Base-by-base conservation (phyloP, 2,888 invertebrate genomes). In the Rhagium mordax region DNA sequence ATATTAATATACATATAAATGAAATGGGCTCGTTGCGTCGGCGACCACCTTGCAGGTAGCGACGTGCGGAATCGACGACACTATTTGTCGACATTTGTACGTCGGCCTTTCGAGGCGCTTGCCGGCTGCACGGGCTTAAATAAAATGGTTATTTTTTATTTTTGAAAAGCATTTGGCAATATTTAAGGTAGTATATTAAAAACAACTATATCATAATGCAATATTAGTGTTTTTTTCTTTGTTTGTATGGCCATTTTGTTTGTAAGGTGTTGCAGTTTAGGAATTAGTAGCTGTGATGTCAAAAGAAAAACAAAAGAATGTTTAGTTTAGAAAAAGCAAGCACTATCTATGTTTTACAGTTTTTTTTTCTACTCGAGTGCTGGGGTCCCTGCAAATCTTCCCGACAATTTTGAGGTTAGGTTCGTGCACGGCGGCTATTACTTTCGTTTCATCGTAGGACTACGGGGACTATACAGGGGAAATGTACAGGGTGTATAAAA, bases 281-380 rank as follows among this genome's bases (percentile, higher is more conserved):
- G 81, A 82, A 74, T 78, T 86, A 86, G 85, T 86, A 82, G 84
- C 86, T 86, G 86, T 86, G 85, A 85, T 84, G 85, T 84, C 83
- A 79, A 81, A 78, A 81, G 82, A 80, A 80, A 71, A 81, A 75
- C 65, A 77, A 75, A 75, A 79, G 73, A 77, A 76, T 82, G 81
- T 83, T 81, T 83, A 81, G 81, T 81, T 82, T 84, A 82, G 82
- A 76, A 65, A 72, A 79, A 74, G 70, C 71, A 72, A 71, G 72
- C 72, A 78, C 74, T 73, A 66, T 74, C 73, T 75, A 72, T 70
- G 74, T 68, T 72, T 73, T 74, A 55, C 41, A 41, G 41, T n/a
- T 41, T 55, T 74, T 72, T 71, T 27, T 68, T 59, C 48, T 67
- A 55, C 71, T 65, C 57, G n/a, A 59, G 5, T 15, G 7, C 7